Percentiles rank a stretch among this genome's conserved stretches.
phyloP scores from a whole-genome alignment of 2,888 invertebrate genomes.

The Stenichneumon culpator region DNA sequence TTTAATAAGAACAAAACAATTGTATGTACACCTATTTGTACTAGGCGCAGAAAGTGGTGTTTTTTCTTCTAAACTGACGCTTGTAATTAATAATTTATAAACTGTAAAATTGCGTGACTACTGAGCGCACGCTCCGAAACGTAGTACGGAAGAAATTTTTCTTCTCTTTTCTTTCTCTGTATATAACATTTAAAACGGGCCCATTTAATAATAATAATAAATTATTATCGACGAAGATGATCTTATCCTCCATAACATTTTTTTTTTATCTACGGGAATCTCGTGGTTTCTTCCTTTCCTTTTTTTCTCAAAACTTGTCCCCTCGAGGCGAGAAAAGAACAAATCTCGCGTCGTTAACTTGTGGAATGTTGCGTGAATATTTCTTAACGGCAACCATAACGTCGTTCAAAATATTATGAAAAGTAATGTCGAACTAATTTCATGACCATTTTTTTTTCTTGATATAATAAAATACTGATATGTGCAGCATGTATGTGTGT shows the following conservation, averaged over 20 bases:
- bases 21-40: constrained; percentile 35
- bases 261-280: constrained; percentile 29
- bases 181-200: constrained; percentile 57
- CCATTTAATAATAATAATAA: constrained; percentile 36
- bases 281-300: constrained; percentile 40
- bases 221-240: constrained; percentile 38
- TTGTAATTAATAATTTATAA: constrained; percentile 71
- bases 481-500: constrained; percentile 66
- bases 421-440: constrained; percentile 65
- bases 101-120: constrained; percentile 84
- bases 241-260: constrained; percentile 29
- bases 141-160: constrained; percentile 72
- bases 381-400: constrained; percentile 42
- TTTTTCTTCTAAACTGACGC: constrained; percentile 60
- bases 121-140: constrained; percentile 83
- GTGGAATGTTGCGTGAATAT: constrained; percentile 67
- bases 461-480: constrained; percentile 75
- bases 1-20: constrained; percentile 38
- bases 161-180: constrained; percentile 29
- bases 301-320: constrained; percentile 16
- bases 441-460: constrained; percentile 50
- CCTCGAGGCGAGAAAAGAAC: neutral
- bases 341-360: constrained; percentile 54
- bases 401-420: constrained; percentile 50
- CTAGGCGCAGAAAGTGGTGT: neutral